These are phyloP conservation scores for Novumbra hubbsi DNA, from an alignment of 2,797 vertebrate species.

Conservation along the genomic window DNA sequence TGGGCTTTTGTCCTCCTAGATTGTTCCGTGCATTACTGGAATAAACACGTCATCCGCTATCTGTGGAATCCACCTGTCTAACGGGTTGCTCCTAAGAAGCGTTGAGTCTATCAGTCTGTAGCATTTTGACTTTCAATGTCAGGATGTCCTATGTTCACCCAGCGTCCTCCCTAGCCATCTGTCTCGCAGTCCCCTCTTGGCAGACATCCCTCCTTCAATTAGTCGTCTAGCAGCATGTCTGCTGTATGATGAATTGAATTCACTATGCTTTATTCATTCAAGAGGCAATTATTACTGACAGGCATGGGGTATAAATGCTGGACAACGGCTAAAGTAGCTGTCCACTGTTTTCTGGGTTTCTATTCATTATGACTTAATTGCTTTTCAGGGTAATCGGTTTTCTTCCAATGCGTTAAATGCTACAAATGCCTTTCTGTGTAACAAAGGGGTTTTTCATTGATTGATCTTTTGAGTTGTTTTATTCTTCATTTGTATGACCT, in stretches of 20 bases:
- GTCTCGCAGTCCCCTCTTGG: neutral
- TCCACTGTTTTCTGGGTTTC: no score
- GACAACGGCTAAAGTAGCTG: neutral
- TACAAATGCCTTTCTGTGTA: no score
- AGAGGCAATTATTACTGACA: neutral
- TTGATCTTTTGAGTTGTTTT: no score
- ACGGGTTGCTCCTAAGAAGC: neutral
- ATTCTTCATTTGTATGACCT: neutral
- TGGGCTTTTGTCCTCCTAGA: neutral
- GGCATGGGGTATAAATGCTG: neutral
- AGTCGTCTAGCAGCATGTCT: neutral
- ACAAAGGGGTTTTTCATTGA: no score
- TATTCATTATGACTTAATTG: no score
- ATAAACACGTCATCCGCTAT: neutral
- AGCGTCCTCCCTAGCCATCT: conserved; percentile 2
- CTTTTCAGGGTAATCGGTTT: no score
- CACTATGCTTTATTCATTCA: neutral
- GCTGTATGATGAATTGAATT: neutral
- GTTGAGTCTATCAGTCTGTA: neutral
- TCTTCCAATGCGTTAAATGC: no score
- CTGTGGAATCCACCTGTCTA: neutral
- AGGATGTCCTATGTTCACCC: neutral
- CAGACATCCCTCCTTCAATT: neutral
- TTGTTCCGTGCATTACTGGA: neutral
- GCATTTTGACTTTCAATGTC: conserved; percentile 4